Evolutionary conservation across 1,140 invertebrate species (phyloP), one percentile per base, ranked within the genome.

Genomic region (Hycleus phaleratus): DNA sequence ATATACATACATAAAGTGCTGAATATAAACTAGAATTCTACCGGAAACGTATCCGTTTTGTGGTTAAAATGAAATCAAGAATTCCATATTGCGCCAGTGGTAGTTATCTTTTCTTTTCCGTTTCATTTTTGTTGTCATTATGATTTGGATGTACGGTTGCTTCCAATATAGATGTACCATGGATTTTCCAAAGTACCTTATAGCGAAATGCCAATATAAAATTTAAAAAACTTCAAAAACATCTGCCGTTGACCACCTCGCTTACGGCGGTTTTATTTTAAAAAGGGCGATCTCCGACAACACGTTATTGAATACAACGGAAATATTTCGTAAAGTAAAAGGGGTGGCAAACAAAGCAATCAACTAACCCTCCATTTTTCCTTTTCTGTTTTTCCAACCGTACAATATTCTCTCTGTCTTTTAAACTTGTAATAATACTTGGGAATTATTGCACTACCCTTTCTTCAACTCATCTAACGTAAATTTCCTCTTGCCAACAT

Each of bases 261-360:
- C 47, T 40, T 47, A 47, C 12, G 40, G 47, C 40, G 11, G 43
- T 57, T 57, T 53, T 26, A 26, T 11, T 24, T 45, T n/a, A 53
- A 53, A 45, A 45, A 45, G 51, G 32, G 9, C 39, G 48, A 49
- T 49, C 48, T 49, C 48, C 25, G 18, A 26, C 48, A 49, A 49
- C 48, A 49, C 25, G 39, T 49, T 49, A 49, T 49, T 53, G 39
- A 26, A 45, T 38, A 32, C 32, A 58, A 50, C 49, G 56, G 49
- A 58, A 58, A 58, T 51, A 51, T 44, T 51, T 26, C 49, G 38
- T 46, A 9, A 46, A 46, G 38, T 50, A 52, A 32, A 58, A 58
- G 56, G 56, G 56, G 56, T 58, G 43, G 43, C 40, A 52, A 52
- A 58, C 48, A 51, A 58, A 52, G 39, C 39, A 52, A 43, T 42